Percentiles rank a stretch among this genome's conserved stretches.
phyloP scores from a whole-genome alignment of 2,888 invertebrate species.

The Caenorhabditis sp. region DNA sequence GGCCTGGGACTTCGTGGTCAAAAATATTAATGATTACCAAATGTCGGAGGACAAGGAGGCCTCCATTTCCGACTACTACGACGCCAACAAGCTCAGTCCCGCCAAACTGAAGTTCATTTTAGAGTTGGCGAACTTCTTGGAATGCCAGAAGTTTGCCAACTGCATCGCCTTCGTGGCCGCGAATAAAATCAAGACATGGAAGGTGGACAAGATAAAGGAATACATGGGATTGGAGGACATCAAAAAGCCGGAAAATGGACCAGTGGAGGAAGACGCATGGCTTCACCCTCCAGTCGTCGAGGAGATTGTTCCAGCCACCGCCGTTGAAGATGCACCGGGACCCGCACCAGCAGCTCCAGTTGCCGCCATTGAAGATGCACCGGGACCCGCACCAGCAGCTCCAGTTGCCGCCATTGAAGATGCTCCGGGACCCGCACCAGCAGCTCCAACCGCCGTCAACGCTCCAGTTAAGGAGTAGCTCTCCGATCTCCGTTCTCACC shows the following conservation, averaged over 20 bases:
- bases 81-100: neutral
- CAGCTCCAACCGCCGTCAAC: too few relatives aligned
- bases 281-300: constrained; percentile 23
- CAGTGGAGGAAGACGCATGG: constrained; percentile 16
- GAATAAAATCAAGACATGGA: constrained; percentile 6
- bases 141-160: constrained; percentile 2
- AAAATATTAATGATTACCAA: constrained; percentile 1
- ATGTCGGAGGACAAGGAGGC: too few relatives aligned
- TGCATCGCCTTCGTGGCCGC: constrained; percentile 26
- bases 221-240: neutral
- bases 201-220: neutral
- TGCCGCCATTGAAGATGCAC: too few relatives aligned
- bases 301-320: too few relatives aligned
- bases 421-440: too few relatives aligned
- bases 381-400: too few relatives aligned
- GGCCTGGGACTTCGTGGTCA: constrained; percentile 9
- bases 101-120: constrained; percentile 25
- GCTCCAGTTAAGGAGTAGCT: too few relatives aligned
- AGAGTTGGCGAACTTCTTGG: constrained; percentile 20
- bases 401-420: too few relatives aligned
- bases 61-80: neutral
- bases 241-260: neutral
- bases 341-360: too few relatives aligned
- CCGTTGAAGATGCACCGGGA: too few relatives aligned
- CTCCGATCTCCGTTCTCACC: too few relatives aligned